Conservation (phyloP, 2,797 vertebrate genomes). For the Falco peregrinus region DNA sequence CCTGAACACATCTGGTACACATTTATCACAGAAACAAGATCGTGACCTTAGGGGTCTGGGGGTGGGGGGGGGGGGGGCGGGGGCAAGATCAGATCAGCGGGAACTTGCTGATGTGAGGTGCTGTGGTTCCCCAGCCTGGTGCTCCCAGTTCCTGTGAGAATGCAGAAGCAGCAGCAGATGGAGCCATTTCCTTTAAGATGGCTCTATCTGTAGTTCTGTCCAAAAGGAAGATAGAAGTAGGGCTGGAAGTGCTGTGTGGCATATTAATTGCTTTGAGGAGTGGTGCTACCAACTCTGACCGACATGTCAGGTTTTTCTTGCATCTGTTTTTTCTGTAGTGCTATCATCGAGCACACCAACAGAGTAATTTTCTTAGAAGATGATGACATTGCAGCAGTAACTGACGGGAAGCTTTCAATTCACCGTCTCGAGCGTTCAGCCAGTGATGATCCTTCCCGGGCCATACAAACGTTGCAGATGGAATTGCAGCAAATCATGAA, state of each 20-base stretch:
- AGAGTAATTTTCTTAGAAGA: conserved; percentile 95
- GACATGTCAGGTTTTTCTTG: neutral
- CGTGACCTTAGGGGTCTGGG: accelerated
- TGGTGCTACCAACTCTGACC: neutral
- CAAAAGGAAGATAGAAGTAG: neutral
- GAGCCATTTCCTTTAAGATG: conserved; percentile 64
- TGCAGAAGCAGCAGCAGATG: conserved; percentile 63
- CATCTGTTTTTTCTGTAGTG: conserved; percentile 72
- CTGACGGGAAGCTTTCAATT: conserved; percentile 89
- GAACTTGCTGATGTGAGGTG: neutral
- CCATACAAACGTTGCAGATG: conserved; percentile 95
- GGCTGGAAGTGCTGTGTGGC: neutral
- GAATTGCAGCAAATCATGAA: conserved; percentile 98
- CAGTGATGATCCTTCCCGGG: conserved; percentile 88
- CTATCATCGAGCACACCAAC: conserved; percentile 97
- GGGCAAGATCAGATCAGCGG: neutral
- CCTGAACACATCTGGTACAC: neutral
- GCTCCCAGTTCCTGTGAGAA: neutral
- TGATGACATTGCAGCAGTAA: conserved; percentile 89
- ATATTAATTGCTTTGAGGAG: neutral
- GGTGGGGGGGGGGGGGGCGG: too few species aligned
- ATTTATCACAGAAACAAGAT: neutral
- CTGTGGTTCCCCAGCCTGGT: neutral
- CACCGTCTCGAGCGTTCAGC: conserved; percentile 87
- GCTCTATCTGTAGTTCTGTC: neutral